phyloP scores from a whole-genome alignment of 2,797 vertebrate genomes.

The Prionace glauca region DNA sequence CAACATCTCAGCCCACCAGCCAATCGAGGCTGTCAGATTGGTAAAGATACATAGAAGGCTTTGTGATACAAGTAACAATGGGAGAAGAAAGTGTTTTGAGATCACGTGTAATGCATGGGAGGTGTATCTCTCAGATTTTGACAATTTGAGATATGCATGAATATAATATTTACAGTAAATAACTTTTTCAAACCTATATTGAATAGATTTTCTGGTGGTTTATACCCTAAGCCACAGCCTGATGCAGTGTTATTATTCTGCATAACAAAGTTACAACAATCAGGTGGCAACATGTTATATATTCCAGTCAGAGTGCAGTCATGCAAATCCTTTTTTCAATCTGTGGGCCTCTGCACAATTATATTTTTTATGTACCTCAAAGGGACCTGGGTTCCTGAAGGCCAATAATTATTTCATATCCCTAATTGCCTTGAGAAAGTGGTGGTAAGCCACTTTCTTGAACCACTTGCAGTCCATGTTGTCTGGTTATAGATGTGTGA shows the following conservation, averaged over 20 bases:
- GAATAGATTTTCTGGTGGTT: background rate
- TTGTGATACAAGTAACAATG: background rate
- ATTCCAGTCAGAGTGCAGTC: background rate
- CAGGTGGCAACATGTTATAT: background rate
- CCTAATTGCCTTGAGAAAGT: background rate
- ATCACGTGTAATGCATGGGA: background rate
- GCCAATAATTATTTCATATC: background rate
- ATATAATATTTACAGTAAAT: background rate
- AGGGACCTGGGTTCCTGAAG: background rate
- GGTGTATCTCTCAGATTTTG: background rate
- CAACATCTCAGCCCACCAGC: background rate
- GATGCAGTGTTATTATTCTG: background rate
- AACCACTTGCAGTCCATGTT: background rate
- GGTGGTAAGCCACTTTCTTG: background rate
- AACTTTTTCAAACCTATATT: background rate
- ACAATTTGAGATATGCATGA: background rate
- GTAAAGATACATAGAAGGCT: background rate
- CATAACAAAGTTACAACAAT: background rate
- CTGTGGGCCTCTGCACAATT: background rate
- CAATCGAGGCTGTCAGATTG: no score
- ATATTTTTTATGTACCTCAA: background rate
- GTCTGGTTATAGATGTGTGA: background rate
- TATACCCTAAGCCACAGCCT: background rate
- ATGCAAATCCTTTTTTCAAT: background rate
- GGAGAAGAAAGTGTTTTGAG: background rate